A percentile compares a stretch with the other conserved stretches of the same genome.
These are phyloP conservation scores for Anhinga anhinga DNA, from an alignment of 2,113 vertebrate species.

Conservation along the genomic window DNA sequence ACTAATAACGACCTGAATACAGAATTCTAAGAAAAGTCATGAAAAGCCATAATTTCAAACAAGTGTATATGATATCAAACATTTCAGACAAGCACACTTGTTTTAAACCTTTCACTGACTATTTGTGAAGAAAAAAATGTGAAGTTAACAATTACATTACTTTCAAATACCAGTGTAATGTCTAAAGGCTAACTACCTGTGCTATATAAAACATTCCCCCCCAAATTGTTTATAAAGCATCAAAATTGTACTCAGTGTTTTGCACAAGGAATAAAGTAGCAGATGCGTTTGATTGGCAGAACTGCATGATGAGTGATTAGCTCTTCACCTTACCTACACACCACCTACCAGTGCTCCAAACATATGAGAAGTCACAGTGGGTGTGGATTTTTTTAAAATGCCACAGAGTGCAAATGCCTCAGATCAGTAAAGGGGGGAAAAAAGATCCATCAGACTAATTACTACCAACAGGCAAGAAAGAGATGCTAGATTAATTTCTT, in stretches of 20 bases:
- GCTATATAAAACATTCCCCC: not conserved
- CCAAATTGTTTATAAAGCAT: not conserved
- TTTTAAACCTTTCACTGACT: not conserved
- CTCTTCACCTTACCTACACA: not conserved
- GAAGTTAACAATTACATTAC: not conserved
- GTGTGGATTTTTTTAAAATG: not conserved
- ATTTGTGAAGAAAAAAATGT: not conserved
- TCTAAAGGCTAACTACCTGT: not conserved
- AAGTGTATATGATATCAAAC: not conserved
- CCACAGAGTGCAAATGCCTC: not conserved
- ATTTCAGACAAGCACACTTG: not conserved
- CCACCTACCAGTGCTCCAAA: not conserved
- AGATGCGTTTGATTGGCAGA: not conserved
- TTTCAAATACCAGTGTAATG: not conserved
- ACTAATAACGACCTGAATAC: not conserved
- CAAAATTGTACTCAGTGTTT: not conserved
- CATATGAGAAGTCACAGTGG: rapidly evolving
- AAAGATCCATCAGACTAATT: not conserved
- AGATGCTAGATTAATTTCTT: not conserved
- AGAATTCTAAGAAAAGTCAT: not conserved
- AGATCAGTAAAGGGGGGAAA: not conserved
- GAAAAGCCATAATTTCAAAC: not conserved
- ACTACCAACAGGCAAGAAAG: not conserved
- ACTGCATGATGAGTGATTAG: not conserved
- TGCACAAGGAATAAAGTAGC: not conserved